Evolutionary conservation across 2,888 invertebrate genomes (phyloP).

Genomic region (Tachina grossa): DNA sequence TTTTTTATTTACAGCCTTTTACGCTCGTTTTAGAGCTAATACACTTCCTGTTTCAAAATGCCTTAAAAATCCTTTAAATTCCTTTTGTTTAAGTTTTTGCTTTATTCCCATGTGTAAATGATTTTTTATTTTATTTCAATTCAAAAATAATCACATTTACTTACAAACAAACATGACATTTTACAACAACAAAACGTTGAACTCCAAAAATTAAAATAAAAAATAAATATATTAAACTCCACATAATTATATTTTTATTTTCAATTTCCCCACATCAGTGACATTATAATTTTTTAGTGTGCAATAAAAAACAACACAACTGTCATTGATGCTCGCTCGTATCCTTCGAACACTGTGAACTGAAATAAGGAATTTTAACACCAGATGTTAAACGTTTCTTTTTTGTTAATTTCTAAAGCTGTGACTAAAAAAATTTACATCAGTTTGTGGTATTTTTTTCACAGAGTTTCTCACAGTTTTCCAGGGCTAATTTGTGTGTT

Average conservation of each 20-base stretch:
- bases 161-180: conserved; percentile 58
- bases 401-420: conserved; percentile 39
- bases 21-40: neutral
- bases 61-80: conserved; percentile 52
- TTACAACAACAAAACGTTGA: conserved; percentile 30
- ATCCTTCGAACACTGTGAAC: conserved; percentile 48
- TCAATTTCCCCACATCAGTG: conserved; percentile 59
- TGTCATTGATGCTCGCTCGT: conserved; percentile 50
- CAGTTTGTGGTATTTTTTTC: conserved; percentile 41
- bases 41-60: conserved; percentile 37
- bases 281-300: conserved; percentile 25
- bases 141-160: conserved; percentile 5
- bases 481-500: conserved; percentile 80
- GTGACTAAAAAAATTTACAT: conserved; percentile 42
- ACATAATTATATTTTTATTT: conserved; percentile 48
- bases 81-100: neutral
- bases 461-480: conserved; percentile 78
- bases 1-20: neutral
- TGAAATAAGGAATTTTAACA: conserved; percentile 60
- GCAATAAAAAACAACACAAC: conserved; percentile 42
- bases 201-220: neutral
- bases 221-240: conserved; percentile 3
- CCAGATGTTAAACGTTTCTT: conserved; percentile 71
- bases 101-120: conserved; percentile 36
- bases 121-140: neutral